Percentiles rank a stretch among this genome's conserved stretches.
phyloP scores from a whole-genome alignment of 2,888 invertebrate genomes.

The Luffia ferchaultella region DNA sequence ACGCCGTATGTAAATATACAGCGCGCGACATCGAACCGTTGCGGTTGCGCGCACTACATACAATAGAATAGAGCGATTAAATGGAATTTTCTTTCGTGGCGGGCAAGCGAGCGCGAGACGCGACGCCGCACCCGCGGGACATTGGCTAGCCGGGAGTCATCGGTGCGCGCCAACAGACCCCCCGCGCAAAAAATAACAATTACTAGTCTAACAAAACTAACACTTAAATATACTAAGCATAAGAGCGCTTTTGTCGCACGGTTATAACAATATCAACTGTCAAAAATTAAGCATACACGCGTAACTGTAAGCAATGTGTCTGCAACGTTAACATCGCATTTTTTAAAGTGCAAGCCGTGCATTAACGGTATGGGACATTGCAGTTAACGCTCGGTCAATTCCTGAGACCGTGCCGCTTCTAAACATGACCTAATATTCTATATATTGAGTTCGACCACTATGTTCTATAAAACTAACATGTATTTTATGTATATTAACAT shows the following conservation, averaged over 20 bases:
- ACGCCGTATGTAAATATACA: conserved; percentile 3
- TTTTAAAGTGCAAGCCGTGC: conserved; percentile 48
- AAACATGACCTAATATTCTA: conserved; percentile 65
- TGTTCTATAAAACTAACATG: conserved; percentile 45
- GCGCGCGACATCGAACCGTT: conserved; percentile 30
- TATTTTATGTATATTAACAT: too few species aligned
- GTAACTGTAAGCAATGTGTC: conserved; percentile 55
- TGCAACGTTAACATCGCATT: conserved; percentile 52
- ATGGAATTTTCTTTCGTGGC: conserved; percentile 47
- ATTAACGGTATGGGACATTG: conserved; percentile 15
- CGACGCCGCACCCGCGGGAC: conserved; percentile 34
- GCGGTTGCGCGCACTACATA: conserved; percentile 20
- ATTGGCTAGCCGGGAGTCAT: conserved; percentile 28
- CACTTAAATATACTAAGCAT: conserved; percentile 26
- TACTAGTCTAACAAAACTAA: conserved; percentile 29
- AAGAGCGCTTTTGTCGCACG: conserved; percentile 2
- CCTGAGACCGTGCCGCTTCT: conserved; percentile 23
- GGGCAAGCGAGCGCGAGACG: conserved; percentile 27
- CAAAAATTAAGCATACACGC: conserved; percentile 64
- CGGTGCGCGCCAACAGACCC: conserved; percentile 47
- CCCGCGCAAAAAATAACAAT: conserved; percentile 54
- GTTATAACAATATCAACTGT: conserved; percentile 57
- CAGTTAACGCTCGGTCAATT: conserved; percentile 3
- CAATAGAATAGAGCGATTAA: too few species aligned
- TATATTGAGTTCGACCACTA: conserved; percentile 27